Percentiles rank a stretch among this genome's conserved stretches.
These are phyloP conservation scores for Caenorhabditis sinica DNA, from an alignment of 2,888 invertebrate species.

Conservation along the genomic window DNA sequence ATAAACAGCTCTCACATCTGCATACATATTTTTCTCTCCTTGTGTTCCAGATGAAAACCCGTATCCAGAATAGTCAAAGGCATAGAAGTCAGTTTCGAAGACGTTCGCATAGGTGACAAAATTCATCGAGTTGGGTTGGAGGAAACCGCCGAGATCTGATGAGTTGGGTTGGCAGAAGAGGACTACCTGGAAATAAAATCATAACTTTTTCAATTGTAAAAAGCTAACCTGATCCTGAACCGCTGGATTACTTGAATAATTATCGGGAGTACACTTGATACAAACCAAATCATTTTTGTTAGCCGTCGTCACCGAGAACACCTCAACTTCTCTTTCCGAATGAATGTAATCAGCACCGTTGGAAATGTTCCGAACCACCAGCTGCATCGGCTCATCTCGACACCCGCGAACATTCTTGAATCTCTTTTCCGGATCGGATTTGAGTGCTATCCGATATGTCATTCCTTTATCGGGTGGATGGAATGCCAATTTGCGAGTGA, in stretches of 20 bases:
- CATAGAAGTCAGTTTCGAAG: slow-evolving; percentile 73
- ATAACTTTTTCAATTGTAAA: neutral
- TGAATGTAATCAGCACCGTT: slow-evolving; percentile 45
- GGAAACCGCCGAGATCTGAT: slow-evolving; percentile 76
- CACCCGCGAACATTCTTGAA: slow-evolving; percentile 47
- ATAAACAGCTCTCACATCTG: slow-evolving; percentile 77
- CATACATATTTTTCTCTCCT: slow-evolving; percentile 77
- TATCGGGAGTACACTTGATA: slow-evolving; percentile 46
- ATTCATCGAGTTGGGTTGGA: slow-evolving; percentile 71
- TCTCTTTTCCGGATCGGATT: slow-evolving; percentile 48
- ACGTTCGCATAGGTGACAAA: slow-evolving; percentile 64
- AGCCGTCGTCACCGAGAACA: slow-evolving; percentile 54
- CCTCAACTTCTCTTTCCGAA: slow-evolving; percentile 45
- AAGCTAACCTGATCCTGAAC: slow-evolving; percentile 43
- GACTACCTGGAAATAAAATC: slow-evolving; percentile 68
- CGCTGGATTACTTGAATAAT: slow-evolving; percentile 13
- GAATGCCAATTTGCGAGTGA: slow-evolving; percentile 79
- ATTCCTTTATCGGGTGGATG: slow-evolving; percentile 74
- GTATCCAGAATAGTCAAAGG: slow-evolving; percentile 79
- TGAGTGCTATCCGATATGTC: slow-evolving; percentile 56
- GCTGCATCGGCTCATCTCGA: slow-evolving; percentile 46
- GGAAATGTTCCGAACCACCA: slow-evolving; percentile 46
- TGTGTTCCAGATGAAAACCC: slow-evolving; percentile 76
- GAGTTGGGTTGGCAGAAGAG: slow-evolving; percentile 80
- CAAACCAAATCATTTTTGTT: slow-evolving; percentile 65